Evolutionary conservation across 2,888 invertebrate genomes (phyloP).

Genomic region (Dicycla oo): DNA sequence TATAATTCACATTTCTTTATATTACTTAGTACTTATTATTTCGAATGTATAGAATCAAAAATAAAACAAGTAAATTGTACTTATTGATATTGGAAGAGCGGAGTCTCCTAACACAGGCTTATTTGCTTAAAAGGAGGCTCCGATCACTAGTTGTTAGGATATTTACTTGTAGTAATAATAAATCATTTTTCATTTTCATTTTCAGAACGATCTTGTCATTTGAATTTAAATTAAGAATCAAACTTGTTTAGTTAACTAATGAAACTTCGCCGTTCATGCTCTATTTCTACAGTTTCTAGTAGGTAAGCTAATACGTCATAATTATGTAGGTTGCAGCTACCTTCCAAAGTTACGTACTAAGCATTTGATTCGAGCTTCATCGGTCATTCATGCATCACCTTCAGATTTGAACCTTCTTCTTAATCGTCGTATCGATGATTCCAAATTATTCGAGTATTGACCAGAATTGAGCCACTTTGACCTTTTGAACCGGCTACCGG

Average conservation of each 20-base stretch:
- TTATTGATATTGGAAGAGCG: too few species aligned
- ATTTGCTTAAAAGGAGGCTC: too few species aligned
- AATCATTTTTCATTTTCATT: too few species aligned
- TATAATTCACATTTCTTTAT: too few species aligned
- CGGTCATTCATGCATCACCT: background rate
- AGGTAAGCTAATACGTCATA: background rate
- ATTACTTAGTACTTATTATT: too few species aligned
- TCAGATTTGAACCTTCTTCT: background rate
- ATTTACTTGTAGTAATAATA: too few species aligned
- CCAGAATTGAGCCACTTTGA: background rate
- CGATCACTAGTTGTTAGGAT: too few species aligned
- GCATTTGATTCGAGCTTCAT: background rate
- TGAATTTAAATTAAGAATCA: conserved; percentile 3
- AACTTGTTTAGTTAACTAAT: conserved; percentile 17
- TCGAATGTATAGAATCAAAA: too few species aligned
- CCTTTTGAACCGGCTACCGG: background rate
- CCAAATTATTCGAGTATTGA: background rate
- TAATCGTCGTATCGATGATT: background rate
- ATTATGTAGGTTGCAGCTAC: too few species aligned
- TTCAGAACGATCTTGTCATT: background rate
- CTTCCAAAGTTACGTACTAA: conserved; percentile 6
- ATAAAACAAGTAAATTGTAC: too few species aligned
- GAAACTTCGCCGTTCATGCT: background rate
- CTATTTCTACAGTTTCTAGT: background rate
- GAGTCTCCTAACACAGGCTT: too few species aligned